Conservation (phyloP, 2,888 invertebrate genomes). For the Lingula anatina region DNA sequence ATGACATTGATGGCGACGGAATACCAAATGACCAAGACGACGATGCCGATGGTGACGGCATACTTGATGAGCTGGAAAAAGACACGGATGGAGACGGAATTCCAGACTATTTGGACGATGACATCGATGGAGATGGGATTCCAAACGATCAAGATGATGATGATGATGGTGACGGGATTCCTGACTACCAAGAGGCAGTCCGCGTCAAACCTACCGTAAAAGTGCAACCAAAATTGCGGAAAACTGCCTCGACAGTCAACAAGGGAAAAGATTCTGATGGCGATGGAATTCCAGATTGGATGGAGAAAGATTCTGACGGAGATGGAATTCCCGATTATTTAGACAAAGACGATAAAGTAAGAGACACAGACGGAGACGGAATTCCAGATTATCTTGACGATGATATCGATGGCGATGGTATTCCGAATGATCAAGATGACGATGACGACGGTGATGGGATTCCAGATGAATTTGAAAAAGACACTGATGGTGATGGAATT, state of each 20-base stretch:
- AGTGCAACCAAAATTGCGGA: slow-evolving; percentile 10
- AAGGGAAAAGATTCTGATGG: slow-evolving; percentile 22
- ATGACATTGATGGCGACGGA: slow-evolving; percentile 32
- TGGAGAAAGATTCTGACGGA: slow-evolving; percentile 19
- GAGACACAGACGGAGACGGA: slow-evolving; percentile 15
- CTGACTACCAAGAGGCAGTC: slow-evolving; percentile 2
- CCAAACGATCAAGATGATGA: slow-evolving; percentile 17
- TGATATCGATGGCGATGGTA: slow-evolving; percentile 14
- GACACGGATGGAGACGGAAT: slow-evolving; percentile 37
- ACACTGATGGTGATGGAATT: slow-evolving; percentile 17
- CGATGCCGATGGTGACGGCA: slow-evolving; percentile 34
- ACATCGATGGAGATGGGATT: slow-evolving; percentile 34
- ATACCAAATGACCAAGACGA: slow-evolving; percentile 23
- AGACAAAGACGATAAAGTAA: slow-evolving; percentile 1
- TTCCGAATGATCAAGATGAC: slow-evolving; percentile 30
- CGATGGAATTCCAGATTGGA: slow-evolving; percentile 24
- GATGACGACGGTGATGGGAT: slow-evolving; percentile 35
- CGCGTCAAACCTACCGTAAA: slow-evolving; percentile 3
- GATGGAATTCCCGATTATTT: slow-evolving; percentile 19
- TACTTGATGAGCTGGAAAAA: slow-evolving; percentile 24
- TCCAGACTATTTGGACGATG: slow-evolving; percentile 21
- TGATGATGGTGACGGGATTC: slow-evolving; percentile 22
- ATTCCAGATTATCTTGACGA: slow-evolving; percentile 9
- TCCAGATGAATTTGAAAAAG: slow-evolving; percentile 23
- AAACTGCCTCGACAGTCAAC: slow-evolving; percentile 17